Evolutionary conservation across 2,797 vertebrate genomes (phyloP), one percentile per base, ranked within the genome.

Genomic region (Crypturellus tataupa): DNA sequence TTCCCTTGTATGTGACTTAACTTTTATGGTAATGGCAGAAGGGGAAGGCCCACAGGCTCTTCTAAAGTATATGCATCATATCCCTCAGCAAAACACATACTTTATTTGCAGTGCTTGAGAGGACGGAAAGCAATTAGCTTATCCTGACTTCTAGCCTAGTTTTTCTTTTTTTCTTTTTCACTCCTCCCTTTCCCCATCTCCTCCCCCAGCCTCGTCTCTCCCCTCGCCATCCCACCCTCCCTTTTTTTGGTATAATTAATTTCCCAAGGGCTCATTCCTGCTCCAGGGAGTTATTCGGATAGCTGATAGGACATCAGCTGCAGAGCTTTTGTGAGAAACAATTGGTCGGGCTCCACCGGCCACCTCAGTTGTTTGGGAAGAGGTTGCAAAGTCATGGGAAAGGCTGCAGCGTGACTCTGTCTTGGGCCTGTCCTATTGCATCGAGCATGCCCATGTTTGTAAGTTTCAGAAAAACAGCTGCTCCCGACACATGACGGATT

Each of bases 381-480:
- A 98, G 98, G 98, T 98, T 98, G 98, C 96, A 97, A 98, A 99
- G 98, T 98, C 98, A 98, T 98, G 98, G 98, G 98, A 99, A 99
- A 98, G 97, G 96, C 96, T 97, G 97, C 93, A 97, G 97, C 96
- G 97, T 29, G 80, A 62, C 37, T 93, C 98, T 95, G 98, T 94
- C 97, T 93, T 95, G 97, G 97, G 97, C 95, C 97, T 96, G 95
- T 95, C 96, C 97, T 97, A 96, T 97, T 96, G 95, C 97, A 98
- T 97, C 96, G 97, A 97, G 95, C 94, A 97, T 90, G 96, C 96
- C 98, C 96, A 72, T 98, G 98, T 98, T 98, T 98, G 98, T 95
- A 97, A 97, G 98, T 97, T 96, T 85, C 88, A 97, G 97, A 97
- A 97, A 98, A 98, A 98, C 98, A 98, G 97, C 98, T 98, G 98